Percentiles rank a stretch among this genome's conserved stretches.
phyloP scores from a whole-genome alignment of 2,797 vertebrate species.

The Botia almorhae region DNA sequence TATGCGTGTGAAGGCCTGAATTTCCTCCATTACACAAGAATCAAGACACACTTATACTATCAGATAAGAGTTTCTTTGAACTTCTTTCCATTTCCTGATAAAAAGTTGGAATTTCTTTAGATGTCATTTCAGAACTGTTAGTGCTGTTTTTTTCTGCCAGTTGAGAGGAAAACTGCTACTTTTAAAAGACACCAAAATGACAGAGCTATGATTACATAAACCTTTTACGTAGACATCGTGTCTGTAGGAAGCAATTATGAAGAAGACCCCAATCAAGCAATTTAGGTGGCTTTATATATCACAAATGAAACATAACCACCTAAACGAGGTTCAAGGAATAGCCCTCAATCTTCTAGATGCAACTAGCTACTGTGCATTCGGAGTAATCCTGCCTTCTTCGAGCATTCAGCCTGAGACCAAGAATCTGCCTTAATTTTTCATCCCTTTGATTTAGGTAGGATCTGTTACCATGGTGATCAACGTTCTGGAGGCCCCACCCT shows the following conservation, averaged over 20 bases:
- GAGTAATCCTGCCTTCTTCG: conserved; percentile 16
- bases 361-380: conserved; percentile 12
- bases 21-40: background rate
- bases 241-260: conserved; percentile 8
- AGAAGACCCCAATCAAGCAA: conserved; percentile 33
- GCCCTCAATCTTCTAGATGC: background rate
- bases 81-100: background rate
- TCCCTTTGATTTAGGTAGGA: conserved; percentile 36
- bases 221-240: background rate
- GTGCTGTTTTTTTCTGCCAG: background rate
- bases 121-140: background rate
- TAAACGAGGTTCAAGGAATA: conserved; percentile 9
- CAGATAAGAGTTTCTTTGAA: background rate
- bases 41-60: background rate
- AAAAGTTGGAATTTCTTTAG: background rate
- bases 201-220: conserved; percentile 16
- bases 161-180: background rate
- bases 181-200: conserved; percentile 8
- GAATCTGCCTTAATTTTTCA: conserved; percentile 47
- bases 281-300: conserved; percentile 12
- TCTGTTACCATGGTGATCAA: conserved; percentile 41
- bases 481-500: conserved; percentile 61
- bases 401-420: conserved; percentile 19
- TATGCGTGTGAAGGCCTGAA: background rate
- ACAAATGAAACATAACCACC: conserved; percentile 27